These are phyloP conservation scores for Labeo catla DNA, from an alignment of 2,113 vertebrate species.

Conservation along the genomic window DNA sequence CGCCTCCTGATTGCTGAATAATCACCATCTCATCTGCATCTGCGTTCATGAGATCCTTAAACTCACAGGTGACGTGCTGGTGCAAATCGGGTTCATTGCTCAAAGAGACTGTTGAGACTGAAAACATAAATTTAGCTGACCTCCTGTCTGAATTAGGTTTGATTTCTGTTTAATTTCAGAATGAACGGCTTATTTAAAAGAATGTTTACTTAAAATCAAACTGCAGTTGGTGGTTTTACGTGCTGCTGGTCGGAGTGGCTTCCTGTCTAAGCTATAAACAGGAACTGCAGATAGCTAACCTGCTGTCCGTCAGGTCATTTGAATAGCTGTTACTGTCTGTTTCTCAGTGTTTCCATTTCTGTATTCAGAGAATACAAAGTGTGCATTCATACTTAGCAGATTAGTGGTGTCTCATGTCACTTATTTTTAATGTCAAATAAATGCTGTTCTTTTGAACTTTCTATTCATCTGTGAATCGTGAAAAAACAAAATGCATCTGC, in stretches of 20 bases:
- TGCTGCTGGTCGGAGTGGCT: neutral
- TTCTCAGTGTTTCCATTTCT: neutral
- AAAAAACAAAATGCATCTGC: too few species aligned
- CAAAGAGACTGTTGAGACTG: neutral
- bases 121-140: neutral
- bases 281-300: neutral
- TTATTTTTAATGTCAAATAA: too few species aligned
- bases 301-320: neutral
- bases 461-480: too few species aligned
- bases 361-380: neutral
- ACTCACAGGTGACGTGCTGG: neutral
- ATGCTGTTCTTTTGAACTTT: too few species aligned
- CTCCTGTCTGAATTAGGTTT: neutral
- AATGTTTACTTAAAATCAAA: neutral
- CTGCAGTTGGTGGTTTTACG: neutral
- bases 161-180: neutral
- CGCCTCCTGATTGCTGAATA: neutral
- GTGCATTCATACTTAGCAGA: neutral
- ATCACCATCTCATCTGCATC: neutral
- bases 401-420: too few species aligned
- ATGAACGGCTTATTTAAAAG: neutral
- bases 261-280: neutral
- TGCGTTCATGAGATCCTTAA: neutral
- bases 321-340: neutral
- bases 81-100: neutral